phyloP scores from a whole-genome alignment of 2,113 vertebrate species.

The Gymnorhina tibicen region DNA sequence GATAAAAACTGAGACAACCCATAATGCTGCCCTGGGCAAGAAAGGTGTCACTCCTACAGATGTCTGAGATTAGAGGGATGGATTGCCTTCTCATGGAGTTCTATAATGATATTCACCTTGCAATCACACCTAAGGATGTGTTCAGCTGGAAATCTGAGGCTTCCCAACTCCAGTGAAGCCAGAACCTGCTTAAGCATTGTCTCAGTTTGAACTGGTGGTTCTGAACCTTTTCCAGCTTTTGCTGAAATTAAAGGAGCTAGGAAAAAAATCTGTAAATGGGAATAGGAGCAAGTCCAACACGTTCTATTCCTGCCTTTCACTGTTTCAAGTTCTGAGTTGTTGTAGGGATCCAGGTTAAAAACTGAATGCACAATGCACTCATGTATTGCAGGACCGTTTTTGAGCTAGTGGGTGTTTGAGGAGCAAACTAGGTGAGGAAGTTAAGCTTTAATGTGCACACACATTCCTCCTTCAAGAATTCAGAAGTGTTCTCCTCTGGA shows the following conservation, averaged over 20 bases:
- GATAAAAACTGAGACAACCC: slow-evolving; percentile 10
- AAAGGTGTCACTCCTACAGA: not conserved
- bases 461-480: not conserved
- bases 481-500: not conserved
- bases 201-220: not conserved
- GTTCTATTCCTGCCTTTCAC: not conserved
- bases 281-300: not conserved
- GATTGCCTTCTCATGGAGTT: not conserved
- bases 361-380: not conserved
- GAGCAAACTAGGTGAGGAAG: not conserved
- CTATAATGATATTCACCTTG: not conserved
- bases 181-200: not conserved
- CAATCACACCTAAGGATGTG: not conserved
- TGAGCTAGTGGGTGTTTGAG: not conserved
- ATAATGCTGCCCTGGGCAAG: not conserved
- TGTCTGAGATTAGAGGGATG: not conserved
- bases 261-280: not conserved
- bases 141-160: not conserved
- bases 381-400: not conserved
- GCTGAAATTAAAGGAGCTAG: not conserved
- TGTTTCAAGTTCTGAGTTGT: not conserved
- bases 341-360: not conserved
- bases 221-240: not conserved
- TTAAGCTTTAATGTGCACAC: not conserved
- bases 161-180: not conserved